Base-by-base conservation (phyloP, 2,113 vertebrate species). In the Chionodraco myersi region DNA sequence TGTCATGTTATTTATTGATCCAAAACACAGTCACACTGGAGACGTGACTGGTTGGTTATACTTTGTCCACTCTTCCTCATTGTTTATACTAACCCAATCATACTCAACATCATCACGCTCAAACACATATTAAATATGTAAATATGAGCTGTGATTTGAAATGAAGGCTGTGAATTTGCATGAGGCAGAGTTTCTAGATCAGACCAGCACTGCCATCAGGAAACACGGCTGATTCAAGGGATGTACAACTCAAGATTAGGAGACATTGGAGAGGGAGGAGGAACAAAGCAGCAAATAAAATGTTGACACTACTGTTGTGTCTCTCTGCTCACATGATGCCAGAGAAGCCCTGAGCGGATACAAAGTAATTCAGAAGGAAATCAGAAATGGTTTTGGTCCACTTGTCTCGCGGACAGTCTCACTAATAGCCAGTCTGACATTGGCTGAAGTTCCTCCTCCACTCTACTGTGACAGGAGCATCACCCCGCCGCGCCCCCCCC, bases 321-420 rank as follows among this genome's bases (percentile, higher is more conserved):
- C 58, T 51, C 45, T 59, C 70, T 41, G 67, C 23, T 4, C 30
- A 5, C 2, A 11, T 30, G 18, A 54, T 79, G 71, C 45, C 23
- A 9, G 58, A 69, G 53, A 69, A 64, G 51, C 58, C 14, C 16
- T 66, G 15, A 52, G 62, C 23, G 10, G 26, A 30, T 21, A 34
- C 66, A 83, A 82, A 74, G 83, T 44, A 79, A 85, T 85, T 87
- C 72, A 75, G 80, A 53, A 81, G 65, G 60, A 88, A 85, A 79
- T 83, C 66, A 85, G 73, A 88, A 79, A 75, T 8, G 57, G 79
- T 77, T 83, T 85, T 41, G 51, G 68, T 84, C 56, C 82, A 85
- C 71, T 83, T 77, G 58, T 81, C 71, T 74, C 56, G 34, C 48
- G 70, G 73, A 75, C 62, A 30, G 60, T 68, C 61, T 75, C 13